Conservation (phyloP, 1,140 invertebrate species). For the Nasonia longicornis region DNA sequence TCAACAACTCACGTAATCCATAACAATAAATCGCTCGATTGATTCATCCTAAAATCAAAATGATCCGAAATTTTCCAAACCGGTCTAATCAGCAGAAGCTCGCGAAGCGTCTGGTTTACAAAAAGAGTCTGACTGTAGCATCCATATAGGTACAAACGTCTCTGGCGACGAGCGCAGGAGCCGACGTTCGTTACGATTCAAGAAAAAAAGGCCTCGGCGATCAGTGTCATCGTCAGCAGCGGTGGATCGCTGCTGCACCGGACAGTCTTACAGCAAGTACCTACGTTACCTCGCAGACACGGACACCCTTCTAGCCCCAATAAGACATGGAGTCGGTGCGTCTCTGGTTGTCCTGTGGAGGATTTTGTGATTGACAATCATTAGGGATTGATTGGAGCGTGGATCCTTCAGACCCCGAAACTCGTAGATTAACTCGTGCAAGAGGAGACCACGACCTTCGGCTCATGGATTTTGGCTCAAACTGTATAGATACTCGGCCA, state of each 20-base stretch:
- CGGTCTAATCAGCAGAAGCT: neutral
- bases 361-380: neutral
- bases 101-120: neutral
- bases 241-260: neutral
- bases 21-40: too few species aligned
- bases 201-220: constrained; percentile 22
- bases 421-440: neutral
- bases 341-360: neutral
- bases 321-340: constrained; percentile 44
- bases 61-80: too few species aligned
- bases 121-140: neutral
- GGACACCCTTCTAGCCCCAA: neutral
- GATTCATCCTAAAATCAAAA: too few species aligned
- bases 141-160: constrained; percentile 42
- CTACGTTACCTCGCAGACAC: neutral
- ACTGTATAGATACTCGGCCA: too few species aligned
- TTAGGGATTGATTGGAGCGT: neutral
- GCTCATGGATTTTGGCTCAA: too few species aligned
- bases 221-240: neutral
- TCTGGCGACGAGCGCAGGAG: constrained; percentile 28
- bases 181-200: constrained; percentile 22
- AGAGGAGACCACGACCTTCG: too few species aligned
- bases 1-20: too few species aligned
- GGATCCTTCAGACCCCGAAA: neutral
- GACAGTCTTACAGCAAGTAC: neutral